Conservation (phyloP, 1,140 invertebrate species). For the Metaphire vulgaris region DNA sequence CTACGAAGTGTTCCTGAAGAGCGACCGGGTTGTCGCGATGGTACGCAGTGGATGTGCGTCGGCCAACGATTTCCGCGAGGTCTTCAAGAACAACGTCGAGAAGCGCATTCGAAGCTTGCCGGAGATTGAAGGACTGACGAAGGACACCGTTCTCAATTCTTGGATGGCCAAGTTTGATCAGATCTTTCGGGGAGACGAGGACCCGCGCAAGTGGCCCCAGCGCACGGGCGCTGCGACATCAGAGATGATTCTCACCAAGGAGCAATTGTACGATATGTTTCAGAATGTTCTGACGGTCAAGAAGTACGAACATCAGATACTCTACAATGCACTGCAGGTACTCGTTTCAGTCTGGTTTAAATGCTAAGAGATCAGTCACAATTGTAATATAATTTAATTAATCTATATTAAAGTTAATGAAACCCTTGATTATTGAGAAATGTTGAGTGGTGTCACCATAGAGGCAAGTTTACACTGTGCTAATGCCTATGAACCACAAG, state of each 20-base stretch:
- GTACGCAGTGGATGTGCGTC: constrained; percentile 94
- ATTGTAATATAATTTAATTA: too few species aligned
- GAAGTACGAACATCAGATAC: constrained; percentile 98
- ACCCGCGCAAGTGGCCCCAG: constrained; percentile 50
- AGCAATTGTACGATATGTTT: constrained; percentile 92
- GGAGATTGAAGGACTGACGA: constrained; percentile 97
- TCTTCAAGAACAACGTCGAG: constrained; percentile 94
- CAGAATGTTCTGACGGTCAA: constrained; percentile 96
- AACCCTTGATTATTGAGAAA: too few species aligned
- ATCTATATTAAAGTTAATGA: too few species aligned
- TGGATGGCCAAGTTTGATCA: constrained; percentile 99
- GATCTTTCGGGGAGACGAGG: constrained; percentile 78
- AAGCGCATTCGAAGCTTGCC: constrained; percentile 92
- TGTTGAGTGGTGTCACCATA: too few species aligned
- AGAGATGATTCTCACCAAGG: constrained; percentile 52
- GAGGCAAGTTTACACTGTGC: too few species aligned
- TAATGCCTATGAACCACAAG: too few species aligned
- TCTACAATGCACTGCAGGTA: constrained; percentile 96
- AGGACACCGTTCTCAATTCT: constrained; percentile 95
- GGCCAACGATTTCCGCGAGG: constrained; percentile 95
- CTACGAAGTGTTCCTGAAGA: constrained; percentile 80
- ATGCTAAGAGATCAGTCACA: too few species aligned
- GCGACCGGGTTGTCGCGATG: constrained; percentile 84
- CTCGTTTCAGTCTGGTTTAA: too few species aligned
- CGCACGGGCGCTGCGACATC: constrained; percentile 47